Base-by-base conservation (phyloP, 2,113 vertebrate genomes). In the Alouatta palliata region DNA sequence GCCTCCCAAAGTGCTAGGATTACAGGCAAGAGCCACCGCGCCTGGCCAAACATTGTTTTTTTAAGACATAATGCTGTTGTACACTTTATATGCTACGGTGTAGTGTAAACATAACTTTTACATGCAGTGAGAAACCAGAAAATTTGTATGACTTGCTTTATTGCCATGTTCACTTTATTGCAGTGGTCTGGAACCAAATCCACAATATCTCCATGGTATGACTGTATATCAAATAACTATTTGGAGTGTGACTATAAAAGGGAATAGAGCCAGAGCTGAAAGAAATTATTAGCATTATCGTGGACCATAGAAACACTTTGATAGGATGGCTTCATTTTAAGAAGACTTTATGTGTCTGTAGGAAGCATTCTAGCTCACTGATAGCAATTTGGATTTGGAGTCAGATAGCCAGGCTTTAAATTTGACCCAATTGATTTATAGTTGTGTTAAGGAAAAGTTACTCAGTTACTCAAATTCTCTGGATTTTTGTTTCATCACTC, bases 241-340 rank as follows among this genome's bases (percentile, higher is more conserved):
- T 92, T 87, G 58, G 32, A 47, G 16, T 94, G 92, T 82, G 96
- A 47, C 79, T 85, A 1, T 75, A 13, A 94, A 89, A 77, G 27
- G 47, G 58, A 83, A 45, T 89, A 49, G 66, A 79, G 27, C 12
- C 61, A 5, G 68, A 23, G 14, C 45, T 95, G 21, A 32, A 88
- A 92, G 75, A 73, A 5, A 35, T 90, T 90, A 47, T 71, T 92
- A 76, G 47, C 30, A 37, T 76, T 83, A 37, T 84, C 76, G 43
- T 19, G 82, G 66, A 30, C 35, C 56, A 1, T 52, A 64, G 40
- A 56, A 56, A 43, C 27, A 58, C 92, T 58, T 94, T 82, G 56
- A 43, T 77, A 94, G 35, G 68, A 35, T 87, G 68, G 30, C 35
- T 83, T 79, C 37, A 56, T 95, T 93, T 75, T 75, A 79, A 68